Base-by-base conservation (phyloP, 2,113 vertebrate genomes). In the Talpa occidentalis region DNA sequence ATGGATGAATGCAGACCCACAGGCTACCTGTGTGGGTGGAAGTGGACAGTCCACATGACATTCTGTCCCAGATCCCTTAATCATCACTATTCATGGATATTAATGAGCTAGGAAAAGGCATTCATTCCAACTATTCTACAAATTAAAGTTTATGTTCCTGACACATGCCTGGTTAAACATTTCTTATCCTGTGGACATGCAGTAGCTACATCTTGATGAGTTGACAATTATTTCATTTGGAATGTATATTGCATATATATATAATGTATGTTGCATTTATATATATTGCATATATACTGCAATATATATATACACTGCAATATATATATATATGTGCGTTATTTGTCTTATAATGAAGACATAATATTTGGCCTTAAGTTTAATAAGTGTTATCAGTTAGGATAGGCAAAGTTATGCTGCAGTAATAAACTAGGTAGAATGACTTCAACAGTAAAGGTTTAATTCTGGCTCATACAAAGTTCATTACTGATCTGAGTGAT, bases 81-180 rank as follows among this genome's bases (percentile, higher is more conserved):
- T 17, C 47, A 64, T 82, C 11, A 21, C 44, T 67, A 21, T 26
- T 69, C 35, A 44, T 16, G 40, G n/a, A 76, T 19, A 60, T 9
- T 0, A 6, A 35, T 37, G 22, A 54, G 44, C 26, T 70, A 42
- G 62, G 49, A 30, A 89, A 92, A 64, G 19, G 35, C 21, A 62
- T 2, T 28, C 11, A 37, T 87, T 88, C 87, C 66, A 30, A 40
- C 62, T 79, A 69, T 52, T 84, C 28, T 52, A 44, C 44, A 54
- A 91, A 79, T 87, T 70, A 47, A 88, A 91, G n/a, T 56, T 87
- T 78, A 40, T 85, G 88, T 82, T 64, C 11, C 28, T 49, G 67
- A 66, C 15, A 79, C 17, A 12, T 47, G 60, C 6, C 40, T 72
- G 59, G 19, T 85, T 62, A 60, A 78, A 69, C 54, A 70, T 78